A percentile compares a stretch with the other conserved stretches of the same genome.
Conservation (phyloP, 2,797 vertebrate species). For the Coracias cyanogaster region DNA sequence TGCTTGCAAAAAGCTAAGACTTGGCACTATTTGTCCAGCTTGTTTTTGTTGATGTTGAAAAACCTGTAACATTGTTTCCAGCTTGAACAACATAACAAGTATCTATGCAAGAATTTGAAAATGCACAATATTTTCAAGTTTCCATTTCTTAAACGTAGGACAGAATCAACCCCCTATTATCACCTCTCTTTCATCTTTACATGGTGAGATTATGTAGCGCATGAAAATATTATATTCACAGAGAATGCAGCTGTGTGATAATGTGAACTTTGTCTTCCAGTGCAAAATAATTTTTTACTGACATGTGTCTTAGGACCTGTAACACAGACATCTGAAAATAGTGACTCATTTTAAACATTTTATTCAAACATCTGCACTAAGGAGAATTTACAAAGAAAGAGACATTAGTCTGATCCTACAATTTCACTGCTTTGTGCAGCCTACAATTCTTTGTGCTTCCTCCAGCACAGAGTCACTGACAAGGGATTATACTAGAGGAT, state of each 20-base stretch:
- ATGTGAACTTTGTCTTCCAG: slow-evolving; percentile 58
- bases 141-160: not conserved
- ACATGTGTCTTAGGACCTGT: slow-evolving; percentile 30
- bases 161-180: not conserved
- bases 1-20: not conserved
- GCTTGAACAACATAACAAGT: not conserved
- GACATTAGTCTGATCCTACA: not conserved
- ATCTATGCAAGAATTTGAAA: not conserved
- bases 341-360: slow-evolving; percentile 43
- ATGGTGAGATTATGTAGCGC: not conserved
- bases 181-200: slow-evolving; percentile 17
- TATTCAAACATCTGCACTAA: slow-evolving; percentile 47
- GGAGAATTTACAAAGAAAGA: slow-evolving; percentile 51
- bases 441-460: not conserved
- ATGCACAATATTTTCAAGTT: not conserved
- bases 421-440: not conserved
- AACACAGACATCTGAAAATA: slow-evolving; percentile 62
- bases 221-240: slow-evolving; percentile 17
- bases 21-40: not conserved
- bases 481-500: not conserved
- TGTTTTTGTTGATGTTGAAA: not conserved
- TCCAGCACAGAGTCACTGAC: not conserved
- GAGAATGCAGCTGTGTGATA: slow-evolving; percentile 51
- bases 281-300: slow-evolving; percentile 30
- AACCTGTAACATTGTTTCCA: not conserved